Evolutionary conservation across 1,140 invertebrate genomes (phyloP), one percentile per base, ranked within the genome.

Genomic region (Cecropterus lyciades): DNA sequence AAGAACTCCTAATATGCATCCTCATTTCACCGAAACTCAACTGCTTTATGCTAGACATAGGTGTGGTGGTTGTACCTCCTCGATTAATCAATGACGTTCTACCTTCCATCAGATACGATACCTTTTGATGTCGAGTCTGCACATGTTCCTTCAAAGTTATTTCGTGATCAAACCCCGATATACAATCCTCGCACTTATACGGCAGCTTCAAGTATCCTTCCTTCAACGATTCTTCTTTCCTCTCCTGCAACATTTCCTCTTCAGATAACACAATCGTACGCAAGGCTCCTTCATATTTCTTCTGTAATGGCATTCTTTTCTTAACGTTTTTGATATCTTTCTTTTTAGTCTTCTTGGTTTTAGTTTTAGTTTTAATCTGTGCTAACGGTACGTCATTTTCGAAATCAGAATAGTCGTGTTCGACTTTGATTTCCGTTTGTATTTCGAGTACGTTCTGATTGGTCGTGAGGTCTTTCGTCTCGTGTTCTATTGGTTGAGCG

Each of bases 151-250:
- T 67, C 43, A 82, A 65, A 10, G 60, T 80, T 0, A 65, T 16
- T 16, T 85, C 80, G 56, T 83, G 77, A 7, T 89, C 81, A 33
- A 84, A 89, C 0, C 74, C 80, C 0, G 76, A 68, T 0, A 89
- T 79, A 53, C 87, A 89, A 27, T 65, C 63, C 2, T 82, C 75
- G 62, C 87, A 89, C 65, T 84, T 86, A 49, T 69, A 85, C 0
- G 84, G 81, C 16, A 87, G 63, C 24, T 73, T 83, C 17, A 84
- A 59, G 70, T 81, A 89, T 3, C 66, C 68, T 5, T 71, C 67
- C 8, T 75, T 78, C 0, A 15, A 57, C 0, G 65, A 37, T 13
- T 87, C 78, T 2, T 45, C 56, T 9, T 62, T 69, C 46, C 88
- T 79, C 4, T 89, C 88, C 15, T 74, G 51, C 13, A 68, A 37